A percentile compares a stretch with the other conserved stretches of the same genome.
Conservation (phyloP, 2,888 invertebrate genomes). For the Ormyrus rosae region DNA sequence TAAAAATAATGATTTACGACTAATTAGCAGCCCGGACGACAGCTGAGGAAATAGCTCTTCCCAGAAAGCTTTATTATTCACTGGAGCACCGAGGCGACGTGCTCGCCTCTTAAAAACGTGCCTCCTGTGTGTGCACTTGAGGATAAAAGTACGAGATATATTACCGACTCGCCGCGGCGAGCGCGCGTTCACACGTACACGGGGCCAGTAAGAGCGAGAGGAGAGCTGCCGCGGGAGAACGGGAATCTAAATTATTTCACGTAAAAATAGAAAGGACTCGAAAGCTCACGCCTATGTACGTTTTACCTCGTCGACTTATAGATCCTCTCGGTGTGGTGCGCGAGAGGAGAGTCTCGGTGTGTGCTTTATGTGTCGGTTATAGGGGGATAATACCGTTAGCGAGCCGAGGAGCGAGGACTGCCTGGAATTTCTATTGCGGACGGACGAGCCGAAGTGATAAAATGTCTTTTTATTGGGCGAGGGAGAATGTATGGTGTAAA, state of each 20-base stretch:
- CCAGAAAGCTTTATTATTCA: background rate
- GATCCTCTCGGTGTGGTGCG: constrained; percentile 27
- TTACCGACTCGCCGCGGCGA: background rate
- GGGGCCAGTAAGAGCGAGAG: background rate
- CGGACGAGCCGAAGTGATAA: constrained; percentile 26
- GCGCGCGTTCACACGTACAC: background rate
- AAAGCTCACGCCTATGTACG: background rate
- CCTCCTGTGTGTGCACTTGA: constrained; percentile 1
- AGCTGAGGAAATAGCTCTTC: constrained; percentile 8
- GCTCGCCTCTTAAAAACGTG: background rate
- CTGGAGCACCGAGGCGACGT: background rate
- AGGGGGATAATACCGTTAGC: constrained; percentile 40
- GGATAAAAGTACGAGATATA: constrained; percentile 25
- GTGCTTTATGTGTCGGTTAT: constrained; percentile 40
- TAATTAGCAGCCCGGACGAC: background rate
- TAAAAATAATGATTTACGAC: constrained; percentile 17
- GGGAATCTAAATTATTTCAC: constrained; percentile 47
- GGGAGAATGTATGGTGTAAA: constrained; percentile 17
- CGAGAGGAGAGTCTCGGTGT: constrained; percentile 9
- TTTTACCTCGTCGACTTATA: background rate
- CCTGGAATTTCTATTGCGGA: constrained; percentile 38
- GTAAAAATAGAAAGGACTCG: constrained; percentile 47
- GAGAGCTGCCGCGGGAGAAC: background rate
- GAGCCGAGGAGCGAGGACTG: constrained; percentile 21
- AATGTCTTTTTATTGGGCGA: constrained; percentile 44